phyloP scores from a whole-genome alignment of 2,797 vertebrate species.

The Onychomys torridus region DNA sequence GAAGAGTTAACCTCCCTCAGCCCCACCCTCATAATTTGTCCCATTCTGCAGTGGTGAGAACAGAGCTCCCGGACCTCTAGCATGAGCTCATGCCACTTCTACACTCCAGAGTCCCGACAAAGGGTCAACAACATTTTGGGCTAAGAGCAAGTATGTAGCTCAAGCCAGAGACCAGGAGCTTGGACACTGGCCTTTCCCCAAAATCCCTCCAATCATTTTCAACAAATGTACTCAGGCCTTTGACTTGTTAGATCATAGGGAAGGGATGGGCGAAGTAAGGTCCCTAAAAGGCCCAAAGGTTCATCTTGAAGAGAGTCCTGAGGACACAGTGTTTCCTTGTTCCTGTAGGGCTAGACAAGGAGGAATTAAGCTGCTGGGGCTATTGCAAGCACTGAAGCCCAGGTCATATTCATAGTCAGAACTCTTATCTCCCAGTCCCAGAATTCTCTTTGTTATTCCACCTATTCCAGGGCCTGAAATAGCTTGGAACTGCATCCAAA shows the following conservation, averaged over 20 bases:
- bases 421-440: constrained; percentile 44
- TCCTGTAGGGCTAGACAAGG: neutral
- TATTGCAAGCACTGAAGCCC: constrained; percentile 39
- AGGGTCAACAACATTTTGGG: constrained; percentile 56
- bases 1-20: constrained; percentile 78
- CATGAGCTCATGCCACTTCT: constrained; percentile 78
- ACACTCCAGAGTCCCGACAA: constrained; percentile 59
- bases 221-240: neutral
- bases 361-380: neutral
- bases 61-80: constrained; percentile 62
- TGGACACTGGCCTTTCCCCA: neutral
- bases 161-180: neutral
- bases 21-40: constrained; percentile 77
- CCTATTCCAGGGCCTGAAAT: constrained; percentile 66
- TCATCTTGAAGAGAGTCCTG: constrained; percentile 5
- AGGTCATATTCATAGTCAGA: neutral
- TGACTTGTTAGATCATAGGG: neutral
- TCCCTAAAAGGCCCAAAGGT: neutral
- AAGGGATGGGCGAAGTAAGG: neutral
- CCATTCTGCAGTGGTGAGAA: constrained; percentile 78
- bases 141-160: neutral
- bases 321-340: constrained; percentile 67
- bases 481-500: constrained; percentile 61
- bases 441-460: neutral
- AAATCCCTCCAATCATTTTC: neutral